Evolutionary conservation across 2,888 invertebrate genomes (phyloP).

Genomic region (Phengaris alcon): DNA sequence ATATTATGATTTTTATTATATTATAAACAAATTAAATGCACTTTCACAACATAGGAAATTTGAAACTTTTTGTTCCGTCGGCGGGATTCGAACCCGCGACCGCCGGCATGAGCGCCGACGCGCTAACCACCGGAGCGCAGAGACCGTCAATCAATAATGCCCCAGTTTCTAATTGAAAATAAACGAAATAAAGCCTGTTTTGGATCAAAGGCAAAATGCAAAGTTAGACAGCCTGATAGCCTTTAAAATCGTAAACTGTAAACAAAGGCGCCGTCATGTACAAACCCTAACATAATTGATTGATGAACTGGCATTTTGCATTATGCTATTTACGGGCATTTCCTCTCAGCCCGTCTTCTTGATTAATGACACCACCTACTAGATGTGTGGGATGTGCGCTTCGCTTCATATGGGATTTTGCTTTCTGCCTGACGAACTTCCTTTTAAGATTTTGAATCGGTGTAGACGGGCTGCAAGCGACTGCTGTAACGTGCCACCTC

Average conservation of each 20-base stretch:
- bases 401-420: constrained; percentile 48
- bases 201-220: neutral
- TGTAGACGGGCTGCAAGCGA: neutral
- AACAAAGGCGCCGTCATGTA: constrained; percentile 14
- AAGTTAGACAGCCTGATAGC: neutral
- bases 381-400: constrained; percentile 51
- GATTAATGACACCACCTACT: constrained; percentile 66
- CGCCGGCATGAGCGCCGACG: too few species aligned
- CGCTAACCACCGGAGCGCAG: too few species aligned
- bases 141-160: too few species aligned
- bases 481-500: neutral
- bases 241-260: constrained; percentile 2
- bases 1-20: too few species aligned
- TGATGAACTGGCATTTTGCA: constrained; percentile 77
- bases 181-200: neutral
- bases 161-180: too few species aligned
- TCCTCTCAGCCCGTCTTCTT: constrained; percentile 74
- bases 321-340: constrained; percentile 77
- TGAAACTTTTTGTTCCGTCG: too few species aligned
- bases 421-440: constrained; percentile 40
- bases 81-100: too few species aligned
- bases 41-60: too few species aligned
- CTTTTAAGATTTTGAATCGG: constrained; percentile 33
- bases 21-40: too few species aligned
- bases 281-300: constrained; percentile 53